Conservation (phyloP, 1,140 invertebrate species). For the Drosophila navojoa region DNA sequence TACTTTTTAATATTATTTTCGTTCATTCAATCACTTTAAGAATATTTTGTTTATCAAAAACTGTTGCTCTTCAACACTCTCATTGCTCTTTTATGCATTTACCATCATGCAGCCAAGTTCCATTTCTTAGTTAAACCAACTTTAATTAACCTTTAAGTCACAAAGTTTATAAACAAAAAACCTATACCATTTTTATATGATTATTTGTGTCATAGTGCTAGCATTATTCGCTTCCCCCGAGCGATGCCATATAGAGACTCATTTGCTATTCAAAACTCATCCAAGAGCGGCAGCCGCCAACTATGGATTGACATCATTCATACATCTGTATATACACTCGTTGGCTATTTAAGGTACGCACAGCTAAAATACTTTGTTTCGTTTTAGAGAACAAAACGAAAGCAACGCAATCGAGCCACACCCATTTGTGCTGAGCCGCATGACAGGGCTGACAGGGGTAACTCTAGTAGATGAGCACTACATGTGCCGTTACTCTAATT, state of each 20-base stretch:
- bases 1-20: too few species aligned
- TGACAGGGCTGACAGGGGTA: slow-evolving; percentile 28
- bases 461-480: slow-evolving; percentile 48
- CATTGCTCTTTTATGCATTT: too few species aligned
- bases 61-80: too few species aligned
- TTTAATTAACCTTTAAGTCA: too few species aligned
- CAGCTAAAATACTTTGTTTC: slow-evolving; percentile 69
- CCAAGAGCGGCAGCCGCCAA: neutral
- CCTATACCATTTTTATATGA: too few species aligned
- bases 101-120: too few species aligned
- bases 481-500: slow-evolving; percentile 43
- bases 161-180: too few species aligned
- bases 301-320: neutral
- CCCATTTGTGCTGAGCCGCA: slow-evolving; percentile 37
- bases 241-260: slow-evolving; percentile 2
- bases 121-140: too few species aligned
- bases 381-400: neutral
- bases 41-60: too few species aligned
- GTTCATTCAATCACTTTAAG: too few species aligned
- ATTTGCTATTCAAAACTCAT: neutral
- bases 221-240: too few species aligned
- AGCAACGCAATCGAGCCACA: slow-evolving; percentile 44
- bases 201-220: too few species aligned
- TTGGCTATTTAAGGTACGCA: slow-evolving; percentile 30
- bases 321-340: slow-evolving; percentile 10